Evolutionary conservation across 1,140 invertebrate genomes (phyloP), one percentile per base, ranked within the genome.

Genomic region (Drosophila kohkoa): DNA sequence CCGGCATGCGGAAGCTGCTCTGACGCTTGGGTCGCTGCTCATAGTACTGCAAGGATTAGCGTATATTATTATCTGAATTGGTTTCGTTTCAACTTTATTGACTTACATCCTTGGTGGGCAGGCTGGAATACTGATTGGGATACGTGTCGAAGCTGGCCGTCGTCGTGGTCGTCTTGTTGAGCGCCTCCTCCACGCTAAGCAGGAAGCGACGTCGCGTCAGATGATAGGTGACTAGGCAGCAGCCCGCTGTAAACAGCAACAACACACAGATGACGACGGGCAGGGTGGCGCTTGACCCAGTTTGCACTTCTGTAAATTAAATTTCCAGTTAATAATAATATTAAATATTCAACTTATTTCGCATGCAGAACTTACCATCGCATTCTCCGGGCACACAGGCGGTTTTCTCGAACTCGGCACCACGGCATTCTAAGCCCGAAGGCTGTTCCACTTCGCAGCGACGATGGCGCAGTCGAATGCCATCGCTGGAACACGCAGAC

Each of bases 101-200:
- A 81, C 93, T 94, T 72, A 95, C 95, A 91, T 96, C 95, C 85
- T 96, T 96, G 57, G 96, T 93, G 0, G 96, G 96, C 32, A 97
- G 95, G n/a, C 96, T 95, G 46, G 96, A 96, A 87, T 97, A 97
- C 67, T 96, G 95, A 91, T 97, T 97, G 80, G 96, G 96, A 82
- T 96, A 96, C 0, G 95, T 95, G 58, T 97, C 96, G 79, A 97
- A 97, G 90, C 96, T 96, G 54, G 95, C 95, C 10, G 80, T 85
- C 11, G 91, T 91, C 3, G 91, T 91, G 0, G 80, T 92, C 46
- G 91, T 92, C 46, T 85, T 88, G 32, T 59, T 93, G 68, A 92
- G 68, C 1, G 77, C 74, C 69, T 88, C 75, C 51, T 87, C 75
- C 2, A 60, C 69, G 7, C 70, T 77, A 0, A 71, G 49, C 28